Evolutionary conservation across 1,140 invertebrate species (phyloP), one percentile per base, ranked within the genome.

Genomic region (Magallana angulata): DNA sequence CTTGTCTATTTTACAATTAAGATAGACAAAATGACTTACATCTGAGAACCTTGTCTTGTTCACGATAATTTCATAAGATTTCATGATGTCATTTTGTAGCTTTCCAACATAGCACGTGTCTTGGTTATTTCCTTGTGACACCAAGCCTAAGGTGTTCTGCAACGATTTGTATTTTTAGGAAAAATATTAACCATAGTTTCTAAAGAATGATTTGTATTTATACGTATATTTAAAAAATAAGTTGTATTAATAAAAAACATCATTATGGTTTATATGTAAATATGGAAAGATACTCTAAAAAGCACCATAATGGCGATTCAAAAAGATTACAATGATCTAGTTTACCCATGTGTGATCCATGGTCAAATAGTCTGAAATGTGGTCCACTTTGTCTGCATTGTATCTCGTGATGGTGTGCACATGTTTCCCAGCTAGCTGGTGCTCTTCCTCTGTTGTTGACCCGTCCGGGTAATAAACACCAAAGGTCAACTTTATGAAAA

Each of bases 41-140:
- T 76, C 68, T 1, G 68, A 76, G 24, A 76, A 36, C 24, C 68
- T 36, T 30, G 68, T 76, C 24, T 76, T 76, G 68, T 76, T 76
- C 68, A 76, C 68, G 11, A 76, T 76, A 18, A 36, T 24, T 12
- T 76, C 68, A 30, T 30, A 76, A 30, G 68, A 76, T 30, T 76
- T 24, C 68, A 76, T 76, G 6, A 76, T 18, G 24, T 76, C 68
- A 7, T 18, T 11, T 76, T 76, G 68, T 76, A 76, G 12, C 14
- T 76, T 76, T 24, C 68, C 68, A 48, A 76, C 68, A 76, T 76
- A 76, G 11, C 68, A 76, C 7, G 68, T 76, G 68, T 76, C 68
- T 30, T 30, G 8, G 24, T 76, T 76, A 24, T 4, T 76, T 18
- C 68, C 68, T 76, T 76, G 68, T 8, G 68, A 76, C 24, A 76